Conservation (phyloP, 2,888 invertebrate genomes). For the Phlogophora meticulosa region DNA sequence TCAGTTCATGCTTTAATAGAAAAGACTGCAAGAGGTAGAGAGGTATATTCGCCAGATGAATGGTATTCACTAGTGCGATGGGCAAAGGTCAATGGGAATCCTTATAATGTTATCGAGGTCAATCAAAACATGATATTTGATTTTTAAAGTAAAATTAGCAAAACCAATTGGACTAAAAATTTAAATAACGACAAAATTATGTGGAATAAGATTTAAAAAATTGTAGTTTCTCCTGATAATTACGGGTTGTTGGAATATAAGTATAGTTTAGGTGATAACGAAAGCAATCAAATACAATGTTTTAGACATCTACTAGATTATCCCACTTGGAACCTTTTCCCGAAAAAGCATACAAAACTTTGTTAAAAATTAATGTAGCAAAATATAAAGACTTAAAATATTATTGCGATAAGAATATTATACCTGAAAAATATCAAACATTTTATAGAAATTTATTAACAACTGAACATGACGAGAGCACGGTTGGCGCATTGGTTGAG, state of each 20-base stretch:
- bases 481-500: too few species aligned
- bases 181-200: too few species aligned
- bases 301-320: conserved; percentile 27
- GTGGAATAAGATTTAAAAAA: too few species aligned
- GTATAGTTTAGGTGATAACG: conserved; percentile 17
- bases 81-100: conserved; percentile 23
- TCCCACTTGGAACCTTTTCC: conserved; percentile 21
- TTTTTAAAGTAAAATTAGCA: too few species aligned
- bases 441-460: too few species aligned
- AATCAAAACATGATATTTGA: background rate
- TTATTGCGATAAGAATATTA: too few species aligned
- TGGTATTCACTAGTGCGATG: conserved; percentile 31
- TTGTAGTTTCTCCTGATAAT: conserved; percentile 7
- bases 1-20: conserved; percentile 23
- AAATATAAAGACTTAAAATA: too few species aligned
- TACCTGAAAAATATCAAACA: too few species aligned
- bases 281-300: conserved; percentile 23
- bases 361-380: background rate
- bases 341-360: conserved; percentile 9
- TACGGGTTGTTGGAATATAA: conserved; percentile 21
- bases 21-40: conserved; percentile 11
- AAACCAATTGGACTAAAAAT: too few species aligned
- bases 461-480: too few species aligned
- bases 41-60: conserved; percentile 22
- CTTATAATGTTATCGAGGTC: conserved; percentile 24